phyloP scores from a whole-genome alignment of 2,113 vertebrate genomes.

The Origma solitaria region DNA sequence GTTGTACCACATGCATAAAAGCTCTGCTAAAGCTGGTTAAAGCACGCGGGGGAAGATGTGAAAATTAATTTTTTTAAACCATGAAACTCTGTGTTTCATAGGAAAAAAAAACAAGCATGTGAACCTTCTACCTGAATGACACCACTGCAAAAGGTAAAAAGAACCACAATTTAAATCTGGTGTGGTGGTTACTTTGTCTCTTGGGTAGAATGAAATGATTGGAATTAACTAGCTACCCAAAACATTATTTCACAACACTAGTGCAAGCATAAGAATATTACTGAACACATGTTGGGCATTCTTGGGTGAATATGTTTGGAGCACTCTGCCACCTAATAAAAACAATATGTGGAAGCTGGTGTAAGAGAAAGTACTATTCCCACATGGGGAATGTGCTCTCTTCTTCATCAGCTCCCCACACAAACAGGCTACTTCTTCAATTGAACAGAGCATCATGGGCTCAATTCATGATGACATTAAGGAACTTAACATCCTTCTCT shows the following conservation, averaged over 20 bases:
- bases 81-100: not conserved
- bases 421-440: not conserved
- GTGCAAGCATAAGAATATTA: not conserved
- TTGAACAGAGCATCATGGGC: not conserved
- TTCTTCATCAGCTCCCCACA: not conserved
- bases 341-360: not conserved
- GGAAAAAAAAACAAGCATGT: not conserved
- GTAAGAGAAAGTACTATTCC: not conserved
- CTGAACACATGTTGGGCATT: not conserved
- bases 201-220: not conserved
- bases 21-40: not conserved
- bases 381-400: not conserved
- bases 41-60: not conserved
- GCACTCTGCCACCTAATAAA: not conserved
- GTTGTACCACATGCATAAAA: constrained; percentile 19
- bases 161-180: not conserved
- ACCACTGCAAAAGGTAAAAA: not conserved
- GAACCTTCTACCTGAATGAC: not conserved
- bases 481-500: not conserved
- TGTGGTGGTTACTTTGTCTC: not conserved
- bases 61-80: not conserved
- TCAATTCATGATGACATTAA: not conserved
- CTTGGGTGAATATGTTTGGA: not conserved
- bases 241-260: not conserved
- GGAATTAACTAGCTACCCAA: not conserved